Evolutionary conservation across 2,113 vertebrate genomes (phyloP), one percentile per base, ranked within the genome.

Genomic region (Mystacornis crossleyi): DNA sequence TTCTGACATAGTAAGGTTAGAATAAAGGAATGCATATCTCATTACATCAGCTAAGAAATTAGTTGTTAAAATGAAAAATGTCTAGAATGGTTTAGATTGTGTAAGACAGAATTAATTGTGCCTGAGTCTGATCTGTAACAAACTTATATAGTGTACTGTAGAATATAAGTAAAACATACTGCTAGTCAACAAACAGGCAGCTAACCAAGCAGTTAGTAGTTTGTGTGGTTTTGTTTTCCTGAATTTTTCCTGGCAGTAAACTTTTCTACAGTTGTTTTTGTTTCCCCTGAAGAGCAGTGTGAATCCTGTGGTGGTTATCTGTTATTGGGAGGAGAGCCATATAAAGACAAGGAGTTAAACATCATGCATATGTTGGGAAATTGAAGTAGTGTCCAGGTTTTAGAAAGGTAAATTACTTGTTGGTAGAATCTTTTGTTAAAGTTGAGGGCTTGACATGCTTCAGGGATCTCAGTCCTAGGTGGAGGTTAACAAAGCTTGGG

Each of bases 91-190:
- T 79, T 79, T 74, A 50, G 21, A 74, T 47, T 74, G 51, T 45
- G 18, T 62, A 65, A 65, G 43, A 54, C 18, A 81, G 65, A 71
- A 48, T 72, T 54, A 19, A n/a, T 45, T 66, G 18, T 45, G 50
- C 24, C 23, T 26, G 28, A 75, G 51, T n/a, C 26, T 8, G 12
- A 75, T 57, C 23, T 2, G 2, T 69, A 60, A 50, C 28, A 40
- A 58, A 29, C 23, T 55, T 55, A 24, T 0, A 18, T 9, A 61
- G 19, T 0, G 0, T 65, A 40, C 33, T 42, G 17, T 47, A 47
- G n/a, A 60, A 45, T 4, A 0, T 31, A 58, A 43, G 20, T 78
- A 31, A 43, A 89, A 23, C 31, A 7, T 43, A 48, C 31, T 69
- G 21, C n/a, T 88, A 47, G 7, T 36, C n/a, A 53, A 15, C 18